Conservation (phyloP, 2,888 invertebrate species). For the Perizoma flavofasciatum region DNA sequence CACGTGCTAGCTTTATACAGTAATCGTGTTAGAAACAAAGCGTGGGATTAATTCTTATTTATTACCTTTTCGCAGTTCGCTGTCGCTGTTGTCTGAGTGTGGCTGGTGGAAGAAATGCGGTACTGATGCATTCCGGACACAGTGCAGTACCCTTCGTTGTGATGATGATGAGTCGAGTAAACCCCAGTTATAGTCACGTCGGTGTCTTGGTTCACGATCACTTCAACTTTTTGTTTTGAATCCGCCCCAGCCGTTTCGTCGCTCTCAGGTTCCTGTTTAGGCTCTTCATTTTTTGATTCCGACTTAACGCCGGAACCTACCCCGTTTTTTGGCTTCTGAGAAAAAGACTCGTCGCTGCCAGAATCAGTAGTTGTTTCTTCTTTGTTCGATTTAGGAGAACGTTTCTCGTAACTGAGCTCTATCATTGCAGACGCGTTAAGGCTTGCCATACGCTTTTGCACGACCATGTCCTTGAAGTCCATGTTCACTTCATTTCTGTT, state of each 20-base stretch:
- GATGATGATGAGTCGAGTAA: constrained; percentile 91
- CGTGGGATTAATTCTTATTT: constrained; percentile 30
- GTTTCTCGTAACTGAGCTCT: constrained; percentile 94
- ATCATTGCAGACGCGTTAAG: constrained; percentile 95
- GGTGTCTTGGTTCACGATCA: constrained; percentile 93
- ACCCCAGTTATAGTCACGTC: constrained; percentile 95
- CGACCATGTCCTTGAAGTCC: constrained; percentile 94
- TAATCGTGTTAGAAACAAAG: constrained; percentile 7
- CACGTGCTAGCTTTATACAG: constrained; percentile 16
- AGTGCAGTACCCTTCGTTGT: constrained; percentile 90
- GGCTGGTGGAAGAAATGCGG: constrained; percentile 93
- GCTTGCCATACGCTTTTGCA: constrained; percentile 95
- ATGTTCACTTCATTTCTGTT: constrained; percentile 86
- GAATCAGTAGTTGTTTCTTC: constrained; percentile 84
- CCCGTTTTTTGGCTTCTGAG: constrained; percentile 81
- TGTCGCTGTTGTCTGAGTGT: constrained; percentile 93
- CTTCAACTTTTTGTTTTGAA: constrained; percentile 86
- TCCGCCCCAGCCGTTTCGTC: constrained; percentile 63
- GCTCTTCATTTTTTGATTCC: constrained; percentile 75
- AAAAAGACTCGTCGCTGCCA: constrained; percentile 79
- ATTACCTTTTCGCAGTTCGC: constrained; percentile 88
- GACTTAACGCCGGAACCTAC: constrained; percentile 81
- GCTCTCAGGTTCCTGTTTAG: constrained; percentile 71
- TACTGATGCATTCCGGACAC: constrained; percentile 92
- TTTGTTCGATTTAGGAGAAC: constrained; percentile 83